phyloP scores from a whole-genome alignment of 2,888 invertebrate species.

The Troilus luridus region DNA sequence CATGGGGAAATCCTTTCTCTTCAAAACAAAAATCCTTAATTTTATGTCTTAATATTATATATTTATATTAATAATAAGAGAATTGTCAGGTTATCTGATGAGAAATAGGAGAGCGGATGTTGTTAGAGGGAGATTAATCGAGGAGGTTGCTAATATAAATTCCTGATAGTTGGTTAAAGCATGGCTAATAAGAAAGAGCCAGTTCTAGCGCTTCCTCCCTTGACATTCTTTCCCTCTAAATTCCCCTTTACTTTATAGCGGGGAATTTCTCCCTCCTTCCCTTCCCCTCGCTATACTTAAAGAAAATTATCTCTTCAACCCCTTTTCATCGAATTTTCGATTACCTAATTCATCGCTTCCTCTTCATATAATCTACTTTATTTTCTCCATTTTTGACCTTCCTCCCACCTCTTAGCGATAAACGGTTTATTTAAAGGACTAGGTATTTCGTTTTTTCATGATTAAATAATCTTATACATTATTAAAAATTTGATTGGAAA shows the following conservation, averaged over 20 bases:
- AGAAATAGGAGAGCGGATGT: too few relatives aligned
- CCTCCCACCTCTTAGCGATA: not conserved
- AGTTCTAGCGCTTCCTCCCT: too few relatives aligned
- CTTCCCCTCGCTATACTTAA: not conserved
- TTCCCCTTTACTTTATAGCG: not conserved
- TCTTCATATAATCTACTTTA: not conserved
- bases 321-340: conserved; percentile 5
- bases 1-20: too few relatives aligned
- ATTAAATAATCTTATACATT: too few relatives aligned
- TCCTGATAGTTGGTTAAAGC: not conserved
- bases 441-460: not conserved
- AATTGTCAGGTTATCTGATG: too few relatives aligned
- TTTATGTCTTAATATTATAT: too few relatives aligned
- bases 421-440: not conserved
- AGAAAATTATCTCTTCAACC: conserved; percentile 13
- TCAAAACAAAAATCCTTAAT: too few relatives aligned
- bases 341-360: conserved; percentile 23
- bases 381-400: not conserved
- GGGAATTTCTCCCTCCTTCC: not conserved
- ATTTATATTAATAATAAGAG: too few relatives aligned
- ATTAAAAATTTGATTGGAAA: too few relatives aligned
- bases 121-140: not conserved
- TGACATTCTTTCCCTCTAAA: not conserved
- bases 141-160: not conserved
- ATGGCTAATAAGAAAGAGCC: too few relatives aligned